These are phyloP conservation scores for Crematogaster levior DNA, from an alignment of 2,888 invertebrate species.

Conservation along the genomic window DNA sequence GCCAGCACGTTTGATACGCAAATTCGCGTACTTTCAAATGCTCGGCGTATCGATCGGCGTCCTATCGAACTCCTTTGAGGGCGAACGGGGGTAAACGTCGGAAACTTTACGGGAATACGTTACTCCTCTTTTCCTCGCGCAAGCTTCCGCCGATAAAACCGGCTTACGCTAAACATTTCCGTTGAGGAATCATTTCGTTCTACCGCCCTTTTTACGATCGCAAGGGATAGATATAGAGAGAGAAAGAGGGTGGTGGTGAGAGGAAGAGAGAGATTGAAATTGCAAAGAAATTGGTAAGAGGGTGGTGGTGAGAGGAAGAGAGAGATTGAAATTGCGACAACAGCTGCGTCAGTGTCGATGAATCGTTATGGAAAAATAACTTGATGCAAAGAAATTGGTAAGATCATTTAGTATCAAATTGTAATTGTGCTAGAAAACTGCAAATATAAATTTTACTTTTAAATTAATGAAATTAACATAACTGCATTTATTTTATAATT, in stretches of 20 bases:
- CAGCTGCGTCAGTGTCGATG: background rate
- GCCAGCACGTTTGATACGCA: constrained; percentile 53
- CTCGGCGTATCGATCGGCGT: constrained; percentile 51
- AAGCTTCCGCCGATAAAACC: constrained; percentile 48
- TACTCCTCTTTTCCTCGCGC: constrained; percentile 53
- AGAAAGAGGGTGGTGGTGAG: no score
- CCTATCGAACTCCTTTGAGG: constrained; percentile 53
- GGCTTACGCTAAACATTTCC: constrained; percentile 54
- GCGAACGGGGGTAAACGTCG: constrained; percentile 54
- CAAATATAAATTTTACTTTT: background rate
- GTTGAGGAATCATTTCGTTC: constrained; percentile 49
- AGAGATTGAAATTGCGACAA: background rate
- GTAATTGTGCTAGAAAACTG: background rate
- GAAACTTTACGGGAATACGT: constrained; percentile 52
- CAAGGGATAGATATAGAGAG: background rate
- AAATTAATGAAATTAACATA: background rate
- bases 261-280: background rate
- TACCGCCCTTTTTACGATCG: constrained; percentile 33
- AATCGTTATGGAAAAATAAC: background rate
- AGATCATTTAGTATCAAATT: background rate
- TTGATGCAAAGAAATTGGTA: background rate
- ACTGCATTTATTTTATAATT: background rate
- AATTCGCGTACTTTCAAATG: constrained; percentile 58
- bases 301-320: background rate
- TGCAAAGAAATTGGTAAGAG: background rate